Evolutionary conservation across 2,888 invertebrate genomes (phyloP).

Genomic region (Trypoxylon attenuatum): DNA sequence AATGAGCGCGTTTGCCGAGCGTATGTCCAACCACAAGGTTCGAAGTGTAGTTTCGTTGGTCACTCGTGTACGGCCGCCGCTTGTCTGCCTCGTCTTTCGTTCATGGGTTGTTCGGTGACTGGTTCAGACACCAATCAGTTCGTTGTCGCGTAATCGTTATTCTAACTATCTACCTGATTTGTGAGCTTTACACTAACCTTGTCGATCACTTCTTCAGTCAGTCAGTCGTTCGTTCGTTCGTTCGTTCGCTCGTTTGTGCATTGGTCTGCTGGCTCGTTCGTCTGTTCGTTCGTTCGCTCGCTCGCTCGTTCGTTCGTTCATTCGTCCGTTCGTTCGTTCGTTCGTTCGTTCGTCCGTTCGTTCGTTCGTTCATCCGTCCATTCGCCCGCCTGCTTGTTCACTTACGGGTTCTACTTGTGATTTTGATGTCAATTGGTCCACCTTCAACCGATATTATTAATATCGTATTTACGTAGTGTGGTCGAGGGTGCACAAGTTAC

Average conservation of each 20-base stretch:
- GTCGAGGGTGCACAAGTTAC: slow-evolving; percentile 50
- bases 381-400: neutral
- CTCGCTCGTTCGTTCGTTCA: neutral
- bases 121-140: neutral
- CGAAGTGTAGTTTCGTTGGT: slow-evolving; percentile 33
- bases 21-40: slow-evolving; percentile 24
- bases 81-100: no score
- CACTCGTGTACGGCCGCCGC: no score
- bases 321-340: slow-evolving; percentile 32
- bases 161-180: no score
- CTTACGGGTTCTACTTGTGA: neutral
- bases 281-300: no score
- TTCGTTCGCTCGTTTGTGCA: slow-evolving; percentile 5
- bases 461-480: slow-evolving; percentile 41
- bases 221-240: slow-evolving; percentile 36
- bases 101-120: neutral
- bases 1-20: slow-evolving; percentile 24
- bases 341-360: slow-evolving; percentile 1
- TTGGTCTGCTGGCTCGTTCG: slow-evolving; percentile 4
- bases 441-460: slow-evolving; percentile 20
- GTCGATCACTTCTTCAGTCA: no score
- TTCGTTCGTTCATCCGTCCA: neutral
- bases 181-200: neutral
- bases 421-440: neutral
- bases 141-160: no score